Percentiles rank a stretch among this genome's conserved stretches.
Conservation (phyloP, 2,888 invertebrate species). For the Litoditis marina region DNA sequence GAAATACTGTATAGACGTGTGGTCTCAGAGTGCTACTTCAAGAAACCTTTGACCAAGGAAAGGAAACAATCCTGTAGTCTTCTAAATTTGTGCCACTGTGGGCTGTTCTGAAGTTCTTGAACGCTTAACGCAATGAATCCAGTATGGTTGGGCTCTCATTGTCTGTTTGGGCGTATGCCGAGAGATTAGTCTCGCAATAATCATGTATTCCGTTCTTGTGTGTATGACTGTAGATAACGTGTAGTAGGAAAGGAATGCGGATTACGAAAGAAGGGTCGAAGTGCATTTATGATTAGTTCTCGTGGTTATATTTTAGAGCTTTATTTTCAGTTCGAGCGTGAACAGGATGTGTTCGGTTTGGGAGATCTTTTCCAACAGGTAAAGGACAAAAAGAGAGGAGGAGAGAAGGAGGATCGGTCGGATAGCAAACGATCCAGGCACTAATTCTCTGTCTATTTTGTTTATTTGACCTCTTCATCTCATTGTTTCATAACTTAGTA, state of each 20-base stretch:
- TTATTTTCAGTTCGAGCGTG: constrained; percentile 66
- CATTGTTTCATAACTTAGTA: no score
- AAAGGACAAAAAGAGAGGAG: constrained; percentile 69
- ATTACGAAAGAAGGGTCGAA: no score
- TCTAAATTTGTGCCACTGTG: no score
- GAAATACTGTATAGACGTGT: no score
- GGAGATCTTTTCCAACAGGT: constrained; percentile 97
- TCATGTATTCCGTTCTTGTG: not conserved
- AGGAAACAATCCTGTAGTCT: not conserved
- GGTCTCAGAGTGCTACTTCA: not conserved
- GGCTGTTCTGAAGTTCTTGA: no score
- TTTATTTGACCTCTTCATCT: no score
- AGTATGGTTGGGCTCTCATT: no score
- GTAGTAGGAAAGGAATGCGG: no score
- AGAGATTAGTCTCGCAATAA: not conserved
- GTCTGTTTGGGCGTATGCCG: not conserved
- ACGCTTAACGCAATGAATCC: no score
- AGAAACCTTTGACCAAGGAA: not conserved
- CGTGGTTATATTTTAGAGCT: not conserved
- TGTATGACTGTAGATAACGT: not conserved
- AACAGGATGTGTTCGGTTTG: constrained; percentile 90
- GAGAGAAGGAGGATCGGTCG: constrained; percentile 25
- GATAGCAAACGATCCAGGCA: constrained; percentile 14
- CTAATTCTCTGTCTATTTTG: no score
- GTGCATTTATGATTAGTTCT: not conserved